A percentile compares a stretch with the other conserved stretches of the same genome.
These are phyloP conservation scores for Caloenas nicobarica DNA, from an alignment of 2,113 vertebrate genomes.

Conservation along the genomic window DNA sequence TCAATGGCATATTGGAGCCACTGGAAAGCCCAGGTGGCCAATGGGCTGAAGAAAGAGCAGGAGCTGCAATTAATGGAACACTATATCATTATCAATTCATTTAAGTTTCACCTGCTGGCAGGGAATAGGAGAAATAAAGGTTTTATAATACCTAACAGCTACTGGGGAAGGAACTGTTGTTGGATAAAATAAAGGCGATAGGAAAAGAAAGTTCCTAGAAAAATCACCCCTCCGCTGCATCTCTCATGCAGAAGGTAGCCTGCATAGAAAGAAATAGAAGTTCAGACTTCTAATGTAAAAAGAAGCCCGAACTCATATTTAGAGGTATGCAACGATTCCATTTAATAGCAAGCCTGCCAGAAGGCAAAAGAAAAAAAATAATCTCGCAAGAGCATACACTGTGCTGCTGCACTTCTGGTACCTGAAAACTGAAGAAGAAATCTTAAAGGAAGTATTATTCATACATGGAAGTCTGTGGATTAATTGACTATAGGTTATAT, in stretches of 20 bases:
- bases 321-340: not conserved
- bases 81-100: not conserved
- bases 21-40: not conserved
- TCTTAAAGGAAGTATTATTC: not conserved
- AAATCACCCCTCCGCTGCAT: not conserved
- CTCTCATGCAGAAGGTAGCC: not conserved
- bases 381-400: not conserved
- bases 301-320: not conserved
- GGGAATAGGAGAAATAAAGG: not conserved
- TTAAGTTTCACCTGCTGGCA: not conserved
- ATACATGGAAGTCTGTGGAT: not conserved
- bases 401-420: not conserved
- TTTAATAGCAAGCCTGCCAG: not conserved
- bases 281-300: not conserved
- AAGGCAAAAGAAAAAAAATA: not conserved
- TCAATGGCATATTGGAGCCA: not conserved
- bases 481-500: not conserved
- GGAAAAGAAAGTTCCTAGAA: not conserved
- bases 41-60: not conserved
- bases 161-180: not conserved
- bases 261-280: not conserved
- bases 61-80: not conserved
- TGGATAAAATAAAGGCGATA: not conserved
- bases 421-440: not conserved
- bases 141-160: not conserved